phyloP scores from a whole-genome alignment of 2,888 invertebrate genomes.

The Amorpha juglandis region DNA sequence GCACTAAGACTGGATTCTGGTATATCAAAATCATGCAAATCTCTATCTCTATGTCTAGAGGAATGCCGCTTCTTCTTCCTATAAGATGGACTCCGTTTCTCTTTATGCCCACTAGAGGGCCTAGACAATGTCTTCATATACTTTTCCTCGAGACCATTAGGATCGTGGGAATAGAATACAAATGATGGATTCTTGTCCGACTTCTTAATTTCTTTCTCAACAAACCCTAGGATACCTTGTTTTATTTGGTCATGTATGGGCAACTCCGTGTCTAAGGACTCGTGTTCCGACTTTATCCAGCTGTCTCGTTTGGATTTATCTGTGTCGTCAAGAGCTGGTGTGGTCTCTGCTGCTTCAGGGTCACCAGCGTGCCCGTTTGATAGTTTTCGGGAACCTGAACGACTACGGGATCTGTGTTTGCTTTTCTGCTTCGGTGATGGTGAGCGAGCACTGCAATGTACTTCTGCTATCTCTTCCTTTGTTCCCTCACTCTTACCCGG shows the following conservation, averaged over 20 bases:
- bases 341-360: slow-evolving; percentile 44
- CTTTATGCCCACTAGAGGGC: slow-evolving; percentile 78
- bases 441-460: slow-evolving; percentile 69
- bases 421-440: slow-evolving; percentile 72
- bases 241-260: slow-evolving; percentile 85
- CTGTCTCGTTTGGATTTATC: slow-evolving; percentile 75
- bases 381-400: slow-evolving; percentile 68
- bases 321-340: slow-evolving; percentile 1
- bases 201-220: slow-evolving; percentile 80
- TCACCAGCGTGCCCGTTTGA: slow-evolving; percentile 68
- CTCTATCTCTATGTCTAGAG: slow-evolving; percentile 73
- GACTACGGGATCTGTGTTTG: slow-evolving; percentile 62
- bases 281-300: slow-evolving; percentile 80
- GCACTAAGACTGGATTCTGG: slow-evolving; percentile 81
- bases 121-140: slow-evolving; percentile 72
- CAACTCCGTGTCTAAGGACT: slow-evolving; percentile 83
- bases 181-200: slow-evolving; percentile 78
- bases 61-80: slow-evolving; percentile 78
- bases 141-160: slow-evolving; percentile 77
- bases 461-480: slow-evolving; percentile 76
- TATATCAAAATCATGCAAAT: slow-evolving; percentile 79
- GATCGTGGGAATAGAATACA: slow-evolving; percentile 80
- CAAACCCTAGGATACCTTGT: slow-evolving; percentile 79
- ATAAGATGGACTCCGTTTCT: slow-evolving; percentile 78
- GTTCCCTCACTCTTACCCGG: slow-evolving; percentile 69